Evolutionary conservation across 2,113 vertebrate genomes (phyloP), one percentile per base, ranked within the genome.

Genomic region (Tautogolabrus adspersus): DNA sequence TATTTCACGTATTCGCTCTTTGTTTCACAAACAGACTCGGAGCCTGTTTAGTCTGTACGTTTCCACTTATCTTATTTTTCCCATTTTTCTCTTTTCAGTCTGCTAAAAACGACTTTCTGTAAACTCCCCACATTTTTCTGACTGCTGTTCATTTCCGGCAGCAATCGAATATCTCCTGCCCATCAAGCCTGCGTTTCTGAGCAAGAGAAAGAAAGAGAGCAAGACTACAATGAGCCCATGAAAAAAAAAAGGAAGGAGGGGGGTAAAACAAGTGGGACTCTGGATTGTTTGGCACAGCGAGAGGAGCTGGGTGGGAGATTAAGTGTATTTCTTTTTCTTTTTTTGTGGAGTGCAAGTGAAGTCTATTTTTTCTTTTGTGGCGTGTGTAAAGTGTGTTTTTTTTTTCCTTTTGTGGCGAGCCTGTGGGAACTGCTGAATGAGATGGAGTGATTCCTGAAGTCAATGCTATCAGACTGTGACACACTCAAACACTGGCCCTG

Each of bases 391-490:
- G 78, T 84, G 60, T 85, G 47, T 49, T 90, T 85, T 81, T 87
- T n/a, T 72, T 85, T 62, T 90, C 65, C 82, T 87, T 92, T 90
- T 88, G 85, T 91, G 86, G 84, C 22, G 56, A 66, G 82, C 61
- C 67, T 92, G 89, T 94, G 92, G 89, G 93, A 94, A 93, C 83
- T 60, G 71, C 70, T 89, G 91, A 91, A 84, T 83, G 83, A 93
- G 89, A 94, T 93, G 89, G 72, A 88, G 77, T 89, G 91, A 93
- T 93, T 93, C 88, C 55, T 83, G 77, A 88, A 93, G 91, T 93
- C 93, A 94, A 93, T 92, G 94, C 95, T 96, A 96, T 96, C 95
- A 94, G 95, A 80, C 79, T 82, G 10, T 68, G 88, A 92, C 95
- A 96, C 92, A 94, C 95, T 93, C 92, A 92, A 92, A 93, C 93